Evolutionary conservation across 2,888 invertebrate genomes (phyloP), one percentile per base, ranked within the genome.

Genomic region (Lithosia quadra): DNA sequence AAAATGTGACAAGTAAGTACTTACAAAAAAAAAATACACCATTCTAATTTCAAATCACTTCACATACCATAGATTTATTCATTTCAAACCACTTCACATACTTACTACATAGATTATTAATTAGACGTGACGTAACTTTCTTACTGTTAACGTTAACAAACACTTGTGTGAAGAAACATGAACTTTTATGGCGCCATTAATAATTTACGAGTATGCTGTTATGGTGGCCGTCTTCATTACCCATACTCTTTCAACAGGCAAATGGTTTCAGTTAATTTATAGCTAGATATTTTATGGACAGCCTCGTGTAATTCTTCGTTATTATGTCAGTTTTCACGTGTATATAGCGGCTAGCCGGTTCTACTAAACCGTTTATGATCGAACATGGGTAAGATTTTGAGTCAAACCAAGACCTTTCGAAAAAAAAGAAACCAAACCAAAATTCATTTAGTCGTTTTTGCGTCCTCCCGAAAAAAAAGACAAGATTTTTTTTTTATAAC

Each of bases 131-230:
- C 74, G 80, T 79, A 85, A 76, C 74, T 79, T 83, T 84, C 82
- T 76, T 80, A 75, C 74, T 72, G 80, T 84, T 81, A 81, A 81
- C 75, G 75, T 80, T 78, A 85, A 83, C 79, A 83, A 85, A 86
- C 85, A 86, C 84, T 84, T 80, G 81, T 74, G 73, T 76, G 79
- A 75, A 82, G 76, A 63, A 80, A 86, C 82, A 78, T 72, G 79
- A 71, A 67, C 76, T 81, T 90, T 88, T 85, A 90, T 82, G 81
- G 68, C 73, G 75, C 73, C 84, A 85, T 89, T 87, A 90, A 89
- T 86, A 79, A 86, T 89, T 86, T 86, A 87, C 86, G 88, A 84
- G 77, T 80, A 74, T 73, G 84, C 82, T 85, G 81, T 83, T 83
- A 83, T 75, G 77, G 76, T 77, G 81, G 79, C 75, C 69, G 71